A percentile compares a stretch with the other conserved stretches of the same genome.
Conservation (phyloP, 2,797 vertebrate genomes). For the Nannoperca australis region DNA sequence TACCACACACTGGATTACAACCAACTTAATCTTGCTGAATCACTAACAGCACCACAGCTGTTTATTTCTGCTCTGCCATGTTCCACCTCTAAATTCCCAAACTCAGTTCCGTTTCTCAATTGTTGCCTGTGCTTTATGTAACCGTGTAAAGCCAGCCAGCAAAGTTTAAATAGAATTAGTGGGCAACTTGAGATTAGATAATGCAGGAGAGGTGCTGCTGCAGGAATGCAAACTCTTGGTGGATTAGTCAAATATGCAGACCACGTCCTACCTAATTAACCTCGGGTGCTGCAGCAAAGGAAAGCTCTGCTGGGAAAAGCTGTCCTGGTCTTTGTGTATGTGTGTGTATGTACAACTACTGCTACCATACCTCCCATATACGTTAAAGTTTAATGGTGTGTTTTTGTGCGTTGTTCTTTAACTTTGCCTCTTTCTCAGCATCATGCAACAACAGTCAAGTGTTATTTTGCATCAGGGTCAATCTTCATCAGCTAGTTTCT, state of each 20-base stretch:
- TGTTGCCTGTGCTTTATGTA: conserved; percentile 50
- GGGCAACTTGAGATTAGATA: conserved; percentile 65
- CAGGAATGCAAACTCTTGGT: conserved; percentile 60
- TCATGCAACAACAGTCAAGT: neutral
- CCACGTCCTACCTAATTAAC: conserved; percentile 66
- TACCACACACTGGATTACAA: conserved; percentile 11
- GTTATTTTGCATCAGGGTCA: neutral
- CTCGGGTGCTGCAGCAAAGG: conserved; percentile 45
- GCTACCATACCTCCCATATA: neutral
- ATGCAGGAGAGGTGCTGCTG: conserved; percentile 51
- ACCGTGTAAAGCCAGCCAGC: conserved; percentile 31
- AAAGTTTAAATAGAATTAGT: conserved; percentile 65
- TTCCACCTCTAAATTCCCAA: conserved; percentile 29
- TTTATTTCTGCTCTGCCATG: conserved; percentile 27
- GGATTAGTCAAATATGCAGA: conserved; percentile 71
- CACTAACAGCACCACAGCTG: conserved; percentile 35
- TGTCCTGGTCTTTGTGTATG: neutral
- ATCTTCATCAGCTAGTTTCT: neutral
- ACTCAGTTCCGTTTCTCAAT: conserved; percentile 26
- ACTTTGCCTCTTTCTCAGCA: conserved; percentile 4
- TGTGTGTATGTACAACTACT: neutral
- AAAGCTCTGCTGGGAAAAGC: conserved; percentile 18
- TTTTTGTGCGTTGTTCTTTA: conserved; percentile 2
- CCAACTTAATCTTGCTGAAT: conserved; percentile 21
- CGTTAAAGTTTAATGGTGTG: conserved; percentile 19